Base-by-base conservation (phyloP, 2,113 vertebrate species). In the Pygoscelis antarcticus region DNA sequence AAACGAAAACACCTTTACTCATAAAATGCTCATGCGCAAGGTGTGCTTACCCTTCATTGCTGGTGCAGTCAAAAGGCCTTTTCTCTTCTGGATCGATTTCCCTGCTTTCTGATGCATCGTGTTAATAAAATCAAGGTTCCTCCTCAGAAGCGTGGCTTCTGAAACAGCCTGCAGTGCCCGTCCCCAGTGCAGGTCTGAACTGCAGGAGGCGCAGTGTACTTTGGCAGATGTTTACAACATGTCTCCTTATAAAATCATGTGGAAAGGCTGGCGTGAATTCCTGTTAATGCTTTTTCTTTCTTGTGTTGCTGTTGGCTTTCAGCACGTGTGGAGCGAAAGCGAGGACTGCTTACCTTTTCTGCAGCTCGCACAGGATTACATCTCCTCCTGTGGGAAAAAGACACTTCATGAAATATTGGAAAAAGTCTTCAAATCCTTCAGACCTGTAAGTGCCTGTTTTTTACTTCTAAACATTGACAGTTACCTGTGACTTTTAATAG, bases 311-410 rank as follows among this genome's bases (percentile, higher is more conserved):
- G 27, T 91, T 98, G 96, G 82, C 93, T 57, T 96, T 27, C 89
- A 99, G 99, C 99, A 99, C 3, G 99, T 99, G 95, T 99, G 99
- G 99, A 99, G 99, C 17, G 99, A 99, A 98, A 99, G 99, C 18
- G 99, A 99, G 96, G 99, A 99, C 98, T 99, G 99, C 98, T 98
- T 99, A 92, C 99, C 99, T 76, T 99, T 99, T 93, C 98, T 99
- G 90, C 99, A 99, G 98, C 98, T 99, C 4, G 99, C 99, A 12
- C 99, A 99, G 98, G 99, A 99, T 94, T 99, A 99, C 98, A 99
- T 99, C 97, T 99, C 99, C 54, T 99, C 99, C 92, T 99, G 99
- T 25, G 99, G 99, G 97, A 99, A 99, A 98, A 99, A 99, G 98
- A 99, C 99, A 1, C 99, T 99, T 93, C 98, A 99, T 83, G 99